Conservation (phyloP, 2,797 vertebrate species). For the Sebastolobus altivelis region DNA sequence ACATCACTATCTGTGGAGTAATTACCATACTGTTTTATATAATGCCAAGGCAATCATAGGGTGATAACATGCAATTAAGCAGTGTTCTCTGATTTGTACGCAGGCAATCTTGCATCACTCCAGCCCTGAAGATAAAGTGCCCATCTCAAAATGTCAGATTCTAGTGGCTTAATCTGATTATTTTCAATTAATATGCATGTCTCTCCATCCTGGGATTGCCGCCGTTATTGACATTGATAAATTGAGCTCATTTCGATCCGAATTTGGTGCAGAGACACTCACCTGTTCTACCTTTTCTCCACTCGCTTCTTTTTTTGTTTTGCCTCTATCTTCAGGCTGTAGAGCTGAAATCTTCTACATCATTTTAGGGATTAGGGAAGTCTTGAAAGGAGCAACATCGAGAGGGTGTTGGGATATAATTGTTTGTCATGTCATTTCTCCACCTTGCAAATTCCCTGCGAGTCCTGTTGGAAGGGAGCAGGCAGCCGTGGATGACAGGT, state of each 20-base stretch:
- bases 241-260: slow-evolving; percentile 93
- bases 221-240: slow-evolving; percentile 96
- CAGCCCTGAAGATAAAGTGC: slow-evolving; percentile 96
- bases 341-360: slow-evolving; percentile 49
- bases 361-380: slow-evolving; percentile 87
- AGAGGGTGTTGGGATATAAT: slow-evolving; percentile 91
- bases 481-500: slow-evolving; percentile 92
- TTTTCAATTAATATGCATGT: slow-evolving; percentile 99
- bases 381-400: slow-evolving; percentile 86
- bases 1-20: slow-evolving; percentile 96
- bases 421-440: slow-evolving; percentile 91
- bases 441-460: slow-evolving; percentile 87
- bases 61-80: slow-evolving; percentile 99
- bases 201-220: slow-evolving; percentile 89
- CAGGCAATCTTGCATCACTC: slow-evolving; percentile 83
- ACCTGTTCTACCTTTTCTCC: slow-evolving; percentile 76
- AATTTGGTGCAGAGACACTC: slow-evolving; percentile 92
- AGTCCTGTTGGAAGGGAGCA: slow-evolving; percentile 91
- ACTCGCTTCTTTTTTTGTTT: slow-evolving; percentile 23
- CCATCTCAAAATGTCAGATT: slow-evolving; percentile 97
- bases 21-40: slow-evolving; percentile 99
- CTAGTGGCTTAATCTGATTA: slow-evolving; percentile 98
- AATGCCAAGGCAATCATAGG: slow-evolving; percentile 99
- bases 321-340: slow-evolving; percentile 12
- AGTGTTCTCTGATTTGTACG: slow-evolving; percentile 92